Base-by-base conservation (phyloP, 2,797 vertebrate species). In the Bovichtus variegatus region DNA sequence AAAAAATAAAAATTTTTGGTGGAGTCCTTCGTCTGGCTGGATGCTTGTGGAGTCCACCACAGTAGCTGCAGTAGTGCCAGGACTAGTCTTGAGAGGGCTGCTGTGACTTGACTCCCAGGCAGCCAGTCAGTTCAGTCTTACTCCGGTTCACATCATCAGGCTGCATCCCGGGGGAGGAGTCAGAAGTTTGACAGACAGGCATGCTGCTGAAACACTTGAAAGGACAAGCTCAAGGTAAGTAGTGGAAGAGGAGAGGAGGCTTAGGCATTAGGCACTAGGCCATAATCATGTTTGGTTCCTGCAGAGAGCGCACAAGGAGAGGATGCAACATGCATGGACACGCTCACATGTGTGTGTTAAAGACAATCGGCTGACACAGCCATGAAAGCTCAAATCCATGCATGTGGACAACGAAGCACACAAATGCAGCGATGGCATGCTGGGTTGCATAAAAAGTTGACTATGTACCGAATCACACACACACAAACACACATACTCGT, bases 151-250 rank as follows among this genome's bases (percentile, higher is more conserved):
- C 78, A 89, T 82, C 74, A 71, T 81, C 80, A 68, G 70, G 70
- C 76, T 74, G 69, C 69, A 40, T 85, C 84, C 82, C 63, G 31
- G 34, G 76, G 88, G 88, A 83, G 86, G 89, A 85, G 88, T 69
- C 77, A 11, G 40, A 60, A 18, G 74, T 86, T 80, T 90, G 87
- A 91, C 82, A 40, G 85, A 63, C 87, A 85, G 79, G 54, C 62
- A 2, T 53, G 78, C 61, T 43, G 72, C 79, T 78, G 74, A 74
- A 84, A 78, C 74, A 78, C 85, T 78, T 12, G 72, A 84, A 65
- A 88, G 89, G 89, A 87, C 80, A 55, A 82, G 83, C 82, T 89
- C 59, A 87, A 88, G 83, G 86, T 86, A 89, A 84, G 81, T 40
- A 58, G 68, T 46, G 29, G 54, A 77, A 72, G 68, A 74, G 63